Percentiles rank a stretch among this genome's conserved stretches.
Conservation (phyloP, 2,888 invertebrate species). For the Biston stratarius region DNA sequence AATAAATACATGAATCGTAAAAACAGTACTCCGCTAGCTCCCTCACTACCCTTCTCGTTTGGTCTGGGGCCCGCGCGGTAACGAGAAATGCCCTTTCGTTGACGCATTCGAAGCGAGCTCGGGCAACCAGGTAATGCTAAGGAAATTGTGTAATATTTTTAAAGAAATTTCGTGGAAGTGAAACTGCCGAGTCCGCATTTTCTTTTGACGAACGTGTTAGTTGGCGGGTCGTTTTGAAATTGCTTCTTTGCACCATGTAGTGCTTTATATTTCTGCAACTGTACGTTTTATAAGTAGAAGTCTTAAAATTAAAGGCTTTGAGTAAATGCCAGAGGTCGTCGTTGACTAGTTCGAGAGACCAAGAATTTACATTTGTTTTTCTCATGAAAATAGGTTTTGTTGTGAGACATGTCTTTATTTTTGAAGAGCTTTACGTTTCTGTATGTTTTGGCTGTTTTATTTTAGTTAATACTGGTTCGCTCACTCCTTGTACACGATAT, state of each 20-base stretch:
- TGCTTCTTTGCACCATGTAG: slow-evolving; percentile 5
- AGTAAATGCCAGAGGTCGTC: too few species aligned
- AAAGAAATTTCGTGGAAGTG: slow-evolving; percentile 24
- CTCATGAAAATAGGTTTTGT: too few species aligned
- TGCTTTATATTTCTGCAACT: neutral
- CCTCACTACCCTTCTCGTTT: neutral
- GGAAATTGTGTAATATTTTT: slow-evolving; percentile 29
- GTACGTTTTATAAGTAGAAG: too few species aligned
- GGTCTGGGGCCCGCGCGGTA: slow-evolving; percentile 7
- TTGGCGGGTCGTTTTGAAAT: slow-evolving; percentile 7
- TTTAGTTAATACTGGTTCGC: too few species aligned
- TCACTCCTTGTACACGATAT: too few species aligned
- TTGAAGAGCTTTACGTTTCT: too few species aligned
- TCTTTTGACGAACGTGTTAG: slow-evolving; percentile 25
- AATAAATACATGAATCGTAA: too few species aligned
- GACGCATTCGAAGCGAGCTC: slow-evolving; percentile 25
- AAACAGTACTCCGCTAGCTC: neutral
- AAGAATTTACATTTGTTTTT: too few species aligned
- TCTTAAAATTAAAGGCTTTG: too few species aligned
- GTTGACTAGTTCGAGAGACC: too few species aligned
- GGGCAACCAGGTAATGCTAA: slow-evolving; percentile 9
- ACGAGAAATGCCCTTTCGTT: slow-evolving; percentile 28
- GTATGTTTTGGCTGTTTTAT: too few species aligned
- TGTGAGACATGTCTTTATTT: too few species aligned
- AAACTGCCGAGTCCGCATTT: slow-evolving; percentile 7